A percentile compares a stretch with the other conserved stretches of the same genome.
phyloP scores from a whole-genome alignment of 2,888 invertebrate genomes.

The Sphinx pinastri region DNA sequence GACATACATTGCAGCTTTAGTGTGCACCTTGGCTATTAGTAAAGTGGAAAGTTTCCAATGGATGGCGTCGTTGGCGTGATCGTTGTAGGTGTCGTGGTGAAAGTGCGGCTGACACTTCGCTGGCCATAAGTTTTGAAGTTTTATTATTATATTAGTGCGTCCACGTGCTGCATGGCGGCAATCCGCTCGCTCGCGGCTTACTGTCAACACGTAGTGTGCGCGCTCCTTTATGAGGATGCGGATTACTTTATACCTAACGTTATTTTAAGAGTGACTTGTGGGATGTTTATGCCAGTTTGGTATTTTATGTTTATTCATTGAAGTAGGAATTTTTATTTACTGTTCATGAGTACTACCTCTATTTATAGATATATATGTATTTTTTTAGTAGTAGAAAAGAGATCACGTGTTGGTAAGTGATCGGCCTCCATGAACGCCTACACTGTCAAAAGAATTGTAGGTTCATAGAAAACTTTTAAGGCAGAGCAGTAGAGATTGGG shows the following conservation, averaged over 20 bases:
- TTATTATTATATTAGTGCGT: conserved; percentile 48
- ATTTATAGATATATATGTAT: no score
- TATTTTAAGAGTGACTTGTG: no score
- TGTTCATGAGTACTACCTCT: no score
- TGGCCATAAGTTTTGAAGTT: conserved; percentile 58
- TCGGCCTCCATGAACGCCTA: no score
- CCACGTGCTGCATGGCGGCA: conserved; percentile 44
- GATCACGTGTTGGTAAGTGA: no score
- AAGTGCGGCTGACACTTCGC: conserved; percentile 51
- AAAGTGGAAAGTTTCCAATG: neutral
- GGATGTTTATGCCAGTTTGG: no score
- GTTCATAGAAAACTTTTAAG: no score
- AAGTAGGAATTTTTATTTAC: no score
- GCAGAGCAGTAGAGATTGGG: no score
- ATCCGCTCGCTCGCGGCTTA: conserved; percentile 10
- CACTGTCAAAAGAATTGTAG: no score
- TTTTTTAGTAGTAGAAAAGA: no score
- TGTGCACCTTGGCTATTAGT: neutral
- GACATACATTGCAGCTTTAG: neutral
- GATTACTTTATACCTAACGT: neutral
- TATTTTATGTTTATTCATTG: no score
- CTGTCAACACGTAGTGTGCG: neutral
- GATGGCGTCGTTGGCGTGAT: neutral
- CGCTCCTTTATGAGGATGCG: neutral
- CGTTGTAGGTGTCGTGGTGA: conserved; percentile 3